Evolutionary conservation across 2,113 vertebrate species (phyloP), one percentile per base, ranked within the genome.

Genomic region (Telmatochromis sp.): DNA sequence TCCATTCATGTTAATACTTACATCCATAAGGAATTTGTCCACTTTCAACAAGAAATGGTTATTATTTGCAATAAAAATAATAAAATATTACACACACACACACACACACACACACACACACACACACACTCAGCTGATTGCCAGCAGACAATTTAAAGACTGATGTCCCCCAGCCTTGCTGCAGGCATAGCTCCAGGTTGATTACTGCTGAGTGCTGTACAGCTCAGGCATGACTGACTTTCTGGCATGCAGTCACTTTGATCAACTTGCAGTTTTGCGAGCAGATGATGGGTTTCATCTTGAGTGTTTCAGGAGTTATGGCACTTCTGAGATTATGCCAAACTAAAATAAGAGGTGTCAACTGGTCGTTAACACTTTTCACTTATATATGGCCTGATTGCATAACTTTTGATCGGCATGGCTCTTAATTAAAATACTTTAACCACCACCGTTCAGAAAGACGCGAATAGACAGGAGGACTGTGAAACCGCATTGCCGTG

Each of bases 111-210:
- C n/a, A n/a, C n/a, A n/a, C n/a, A n/a, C n/a, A n/a, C n/a, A n/a
- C n/a, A n/a, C n/a, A 65, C 19, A 33, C 19, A 83, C 60, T 51
- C 26, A 85, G 47, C 88, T 94, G 91, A 88, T 88, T 93, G 87
- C 91, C 92, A 93, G 89, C 15, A 87, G 89, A 73, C 88, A 85
- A 86, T 91, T 92, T 88, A 90, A 80, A 93, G 92, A 86, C 81
- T 73, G 83, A 81, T 85, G 92, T 92, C 92, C 91, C 92, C 89
- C 82, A 71, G 90, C 88, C 80, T 91, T 21, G 82, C 89, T 85
- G 84, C 88, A 92, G 92, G 92, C 92, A 86, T 84, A 63, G 92
- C 93, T 95, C 94, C 94, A 94, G 93, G 94, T 93, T 93, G 90
- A 93, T 94, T 93, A 93, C 84, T 33, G 87, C 88, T 92, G 91